Evolutionary conservation across 2,797 vertebrate genomes (phyloP), one percentile per base, ranked within the genome.

Genomic region (Gallinago solitaria): DNA sequence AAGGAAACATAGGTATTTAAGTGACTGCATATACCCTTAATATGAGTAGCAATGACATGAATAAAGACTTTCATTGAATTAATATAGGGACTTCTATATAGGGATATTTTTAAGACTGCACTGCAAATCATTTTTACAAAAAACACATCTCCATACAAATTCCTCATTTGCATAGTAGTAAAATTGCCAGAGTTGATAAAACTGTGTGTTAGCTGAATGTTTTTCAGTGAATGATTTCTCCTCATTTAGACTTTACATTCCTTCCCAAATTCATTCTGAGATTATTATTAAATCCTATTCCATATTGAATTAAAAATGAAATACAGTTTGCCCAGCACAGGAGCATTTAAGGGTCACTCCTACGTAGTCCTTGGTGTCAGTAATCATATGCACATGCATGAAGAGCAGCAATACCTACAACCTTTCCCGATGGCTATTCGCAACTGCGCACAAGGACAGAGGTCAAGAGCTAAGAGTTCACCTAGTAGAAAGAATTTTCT

Each of bases 261-360:
- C 76, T 88, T 88, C 74, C 17, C 53, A 80, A 91, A 95, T 87
- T 94, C 48, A 90, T 91, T 95, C 70, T 53, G 59, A 90, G 77
- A 83, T 79, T 78, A 86, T 83, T 89, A 94, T 91, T 96, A 95
- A 95, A 83, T 60, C 56, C 33, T 84, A 56, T 63, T 93, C 77
- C 80, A 60, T 90, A 86, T 87, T 70, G 95, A 95, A 95, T 95
- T 86, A 95, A 94, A 95, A 93, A 53, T 77, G 37, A 94, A 91
- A 85, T 91, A 67, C 56, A 53, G 32, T 94, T 96, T 93, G 30
- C 77, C 48, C 33, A 50, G 57, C 45, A 33, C 1, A 74, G 74
- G 41, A 91, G 35, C 70, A 88, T 95, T 95, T 92, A 89, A 89
- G 74, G 77, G 90, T 91, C 95, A 83, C 9, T 84, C 12, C 25